Evolutionary conservation across 2,888 invertebrate species (phyloP).

Genomic region (Xestia ashworthii): DNA sequence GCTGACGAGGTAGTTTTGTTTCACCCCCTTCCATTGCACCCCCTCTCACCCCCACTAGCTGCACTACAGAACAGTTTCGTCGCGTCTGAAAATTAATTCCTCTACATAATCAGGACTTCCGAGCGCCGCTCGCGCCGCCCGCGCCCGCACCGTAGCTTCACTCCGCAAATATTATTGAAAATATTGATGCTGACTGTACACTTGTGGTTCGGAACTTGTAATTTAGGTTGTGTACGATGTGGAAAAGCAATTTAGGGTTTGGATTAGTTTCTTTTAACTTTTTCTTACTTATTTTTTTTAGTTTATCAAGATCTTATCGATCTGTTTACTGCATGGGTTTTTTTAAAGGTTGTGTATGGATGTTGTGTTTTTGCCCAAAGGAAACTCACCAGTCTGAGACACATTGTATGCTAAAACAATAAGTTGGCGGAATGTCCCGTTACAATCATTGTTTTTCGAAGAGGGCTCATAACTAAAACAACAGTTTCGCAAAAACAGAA

Average conservation of each 20-base stretch:
- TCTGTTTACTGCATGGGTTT: background rate
- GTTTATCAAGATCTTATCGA: background rate
- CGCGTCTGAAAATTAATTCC: constrained; percentile 90
- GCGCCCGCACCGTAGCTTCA: constrained; percentile 81
- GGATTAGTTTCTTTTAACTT: constrained; percentile 8
- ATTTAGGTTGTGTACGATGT: constrained; percentile 33
- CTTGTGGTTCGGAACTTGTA: constrained; percentile 30
- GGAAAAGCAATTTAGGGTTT: constrained; percentile 18
- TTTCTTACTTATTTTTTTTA: background rate
- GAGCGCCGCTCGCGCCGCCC: constrained; percentile 70
- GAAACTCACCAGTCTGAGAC: too few species aligned
- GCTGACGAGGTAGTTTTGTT: constrained; percentile 84
- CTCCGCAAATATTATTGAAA: constrained; percentile 67
- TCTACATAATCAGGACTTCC: constrained; percentile 90
- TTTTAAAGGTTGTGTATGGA: background rate
- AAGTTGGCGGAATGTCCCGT: too few species aligned
- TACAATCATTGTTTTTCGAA: background rate
- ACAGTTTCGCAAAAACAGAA: constrained; percentile 14
- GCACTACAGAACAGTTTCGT: constrained; percentile 86
- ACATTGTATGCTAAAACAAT: constrained; percentile 24
- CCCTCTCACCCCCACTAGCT: constrained; percentile 63
- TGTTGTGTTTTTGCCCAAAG: background rate
- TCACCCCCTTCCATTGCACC: constrained; percentile 68
- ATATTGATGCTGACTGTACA: constrained; percentile 54
- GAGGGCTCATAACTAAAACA: constrained; percentile 18